These are phyloP conservation scores for Rhinella marina DNA, from an alignment of 2,797 vertebrate genomes.

Conservation along the genomic window DNA sequence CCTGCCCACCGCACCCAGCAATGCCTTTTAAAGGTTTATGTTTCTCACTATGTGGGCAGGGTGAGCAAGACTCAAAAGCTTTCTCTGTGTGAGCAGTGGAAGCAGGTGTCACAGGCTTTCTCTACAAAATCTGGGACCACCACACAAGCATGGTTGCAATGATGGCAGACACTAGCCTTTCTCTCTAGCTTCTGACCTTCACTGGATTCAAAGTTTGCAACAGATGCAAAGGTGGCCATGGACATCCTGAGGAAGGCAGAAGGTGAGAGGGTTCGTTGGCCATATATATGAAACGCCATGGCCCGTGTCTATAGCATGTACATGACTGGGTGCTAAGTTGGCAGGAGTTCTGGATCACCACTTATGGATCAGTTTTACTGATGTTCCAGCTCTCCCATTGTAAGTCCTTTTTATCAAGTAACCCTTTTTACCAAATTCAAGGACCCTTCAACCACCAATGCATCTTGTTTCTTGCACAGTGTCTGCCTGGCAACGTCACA, in stretches of 20 bases:
- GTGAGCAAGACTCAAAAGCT: no score
- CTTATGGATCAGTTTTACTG: not conserved
- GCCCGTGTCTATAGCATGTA: no score
- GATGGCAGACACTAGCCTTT: not conserved
- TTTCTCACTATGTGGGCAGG: no score
- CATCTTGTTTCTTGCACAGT: not conserved
- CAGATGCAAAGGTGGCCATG: not conserved
- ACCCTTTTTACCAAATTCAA: not conserved
- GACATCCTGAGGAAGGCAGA: not conserved
- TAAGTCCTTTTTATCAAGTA: not conserved
- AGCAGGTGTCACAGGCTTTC: no score
- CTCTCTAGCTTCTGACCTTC: not conserved
- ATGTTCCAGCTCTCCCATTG: not conserved
- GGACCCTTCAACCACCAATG: not conserved
- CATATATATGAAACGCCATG: no score
- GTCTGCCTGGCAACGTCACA: slow-evolving; percentile 20
- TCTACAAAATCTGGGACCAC: not conserved
- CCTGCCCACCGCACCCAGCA: no score
- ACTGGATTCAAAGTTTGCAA: not conserved
- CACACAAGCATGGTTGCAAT: not conserved
- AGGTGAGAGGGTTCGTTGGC: no score
- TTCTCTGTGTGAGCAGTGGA: no score
- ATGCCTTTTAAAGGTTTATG: no score
- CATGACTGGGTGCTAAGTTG: no score
- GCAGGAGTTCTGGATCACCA: not conserved